Percentiles rank a stretch among this genome's conserved stretches.
Conservation (phyloP, 2,888 invertebrate genomes). For the Troilus luridus region DNA sequence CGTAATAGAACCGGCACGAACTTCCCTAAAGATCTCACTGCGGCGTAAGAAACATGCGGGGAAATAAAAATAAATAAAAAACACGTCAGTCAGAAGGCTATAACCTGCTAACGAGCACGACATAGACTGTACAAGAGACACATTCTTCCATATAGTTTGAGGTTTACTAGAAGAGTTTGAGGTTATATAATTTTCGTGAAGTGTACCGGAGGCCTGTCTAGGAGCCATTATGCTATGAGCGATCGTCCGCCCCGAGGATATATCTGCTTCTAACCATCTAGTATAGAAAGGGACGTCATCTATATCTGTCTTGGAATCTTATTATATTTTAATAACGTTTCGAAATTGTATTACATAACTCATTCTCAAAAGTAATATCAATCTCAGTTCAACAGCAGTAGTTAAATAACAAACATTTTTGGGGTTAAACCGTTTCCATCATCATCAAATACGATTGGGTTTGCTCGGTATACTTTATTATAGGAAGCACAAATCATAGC, state of each 20-base stretch:
- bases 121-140: neutral
- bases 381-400: neutral
- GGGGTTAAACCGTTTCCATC: neutral
- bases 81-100: neutral
- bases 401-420: neutral
- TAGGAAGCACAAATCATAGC: too few relatives aligned
- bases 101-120: neutral
- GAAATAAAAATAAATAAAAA: neutral
- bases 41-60: neutral
- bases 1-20: neutral
- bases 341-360: neutral
- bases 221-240: neutral
- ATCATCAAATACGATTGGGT: too few relatives aligned
- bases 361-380: neutral
- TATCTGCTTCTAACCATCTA: neutral
- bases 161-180: neutral
- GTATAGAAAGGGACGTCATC: neutral
- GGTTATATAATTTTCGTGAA: constrained; percentile 4
- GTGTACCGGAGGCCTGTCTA: neutral
- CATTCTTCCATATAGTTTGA: constrained; percentile 13
- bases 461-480: too few relatives aligned
- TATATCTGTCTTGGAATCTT: neutral
- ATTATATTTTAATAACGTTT: constrained; percentile 9
- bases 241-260: neutral
- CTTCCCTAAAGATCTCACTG: neutral